A percentile compares a stretch with the other conserved stretches of the same genome.
phyloP scores from a whole-genome alignment of 2,113 vertebrate genomes.

The Paramisgurnus dabryanus region DNA sequence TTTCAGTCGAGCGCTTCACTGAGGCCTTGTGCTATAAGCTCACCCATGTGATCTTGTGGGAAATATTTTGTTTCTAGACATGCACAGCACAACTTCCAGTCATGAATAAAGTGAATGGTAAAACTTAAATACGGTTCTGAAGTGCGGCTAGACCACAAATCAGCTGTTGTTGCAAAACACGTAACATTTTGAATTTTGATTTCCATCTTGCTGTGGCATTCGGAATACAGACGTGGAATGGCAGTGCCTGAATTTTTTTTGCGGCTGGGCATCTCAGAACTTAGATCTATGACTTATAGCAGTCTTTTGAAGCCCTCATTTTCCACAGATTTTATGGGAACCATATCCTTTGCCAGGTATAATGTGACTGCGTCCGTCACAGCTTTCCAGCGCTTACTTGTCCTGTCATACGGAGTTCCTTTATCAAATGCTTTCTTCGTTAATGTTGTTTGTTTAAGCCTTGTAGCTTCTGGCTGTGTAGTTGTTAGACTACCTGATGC shows the following conservation, averaged over 20 bases:
- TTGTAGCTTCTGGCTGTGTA: neutral
- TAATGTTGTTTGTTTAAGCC: conserved; percentile 7
- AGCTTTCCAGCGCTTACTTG: neutral
- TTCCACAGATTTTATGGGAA: conserved; percentile 16
- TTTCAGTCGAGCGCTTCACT: neutral
- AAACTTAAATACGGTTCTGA: neutral
- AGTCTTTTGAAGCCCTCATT: conserved; percentile 6
- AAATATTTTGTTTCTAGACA: neutral
- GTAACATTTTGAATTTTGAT: neutral
- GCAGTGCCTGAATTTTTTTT: neutral
- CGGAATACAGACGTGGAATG: neutral
- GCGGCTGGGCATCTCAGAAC: neutral
- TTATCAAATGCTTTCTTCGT: neutral
- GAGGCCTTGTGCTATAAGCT: neutral
- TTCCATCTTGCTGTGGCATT: neutral
- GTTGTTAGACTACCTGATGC: neutral
- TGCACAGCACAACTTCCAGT: no score
- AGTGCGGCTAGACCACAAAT: neutral
- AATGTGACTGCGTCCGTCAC: conserved; percentile 5
- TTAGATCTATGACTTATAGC: neutral
- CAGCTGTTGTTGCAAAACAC: neutral
- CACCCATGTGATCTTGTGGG: neutral
- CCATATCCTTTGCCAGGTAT: neutral
- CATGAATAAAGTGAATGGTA: no score
- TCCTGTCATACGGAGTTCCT: neutral